Base-by-base conservation (phyloP, 2,113 vertebrate species). In the Hippoglossus stenolepis region DNA sequence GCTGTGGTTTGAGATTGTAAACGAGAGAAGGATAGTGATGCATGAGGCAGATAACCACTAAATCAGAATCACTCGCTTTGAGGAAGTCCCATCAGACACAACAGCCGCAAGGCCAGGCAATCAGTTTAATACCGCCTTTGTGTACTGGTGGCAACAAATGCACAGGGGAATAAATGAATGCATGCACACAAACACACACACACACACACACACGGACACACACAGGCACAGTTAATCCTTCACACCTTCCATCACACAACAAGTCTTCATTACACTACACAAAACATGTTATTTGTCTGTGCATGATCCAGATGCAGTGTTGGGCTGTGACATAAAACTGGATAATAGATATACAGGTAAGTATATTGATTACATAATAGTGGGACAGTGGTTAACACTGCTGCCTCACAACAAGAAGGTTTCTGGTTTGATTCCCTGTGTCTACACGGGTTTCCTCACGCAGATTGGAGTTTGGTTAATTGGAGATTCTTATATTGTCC, bases 81-180 rank as follows among this genome's bases (percentile, higher is more conserved):
- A 84, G 71, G 68, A 54, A 63, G 35, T 67, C 75, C 74, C 75
- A 73, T 68, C 77, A 61, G 65, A 65, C 77, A 79, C 54, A 74
- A 68, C 79, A 77, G 67, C 79, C 20, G 20, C 23, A 24, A 85
- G 73, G 71, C 57, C 21, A 66, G 66, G 24, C 77, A 40, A n/a
- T 40, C 49, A 47, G 71, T 73, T 80, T 75, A 65, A 67, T 31
- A n/a, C 38, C 53, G 70, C 21, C 51, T 69, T 24, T 71, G 49
- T 66, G 54, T 58, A 63, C 77, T 70, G 72, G 28, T 75, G 78
- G 80, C 73, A 75, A 61, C 1, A 10, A 35, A 73, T 11, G 63
- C 71, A 69, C 59, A 10, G 1, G 28, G 63, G 83, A 64, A 75
- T 65, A 60, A 28, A 77, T 28, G 10, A 38, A 67, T 45, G 38